Evolutionary conservation across 2,888 invertebrate genomes (phyloP).

Genomic region (Ornithoptera priamus): DNA sequence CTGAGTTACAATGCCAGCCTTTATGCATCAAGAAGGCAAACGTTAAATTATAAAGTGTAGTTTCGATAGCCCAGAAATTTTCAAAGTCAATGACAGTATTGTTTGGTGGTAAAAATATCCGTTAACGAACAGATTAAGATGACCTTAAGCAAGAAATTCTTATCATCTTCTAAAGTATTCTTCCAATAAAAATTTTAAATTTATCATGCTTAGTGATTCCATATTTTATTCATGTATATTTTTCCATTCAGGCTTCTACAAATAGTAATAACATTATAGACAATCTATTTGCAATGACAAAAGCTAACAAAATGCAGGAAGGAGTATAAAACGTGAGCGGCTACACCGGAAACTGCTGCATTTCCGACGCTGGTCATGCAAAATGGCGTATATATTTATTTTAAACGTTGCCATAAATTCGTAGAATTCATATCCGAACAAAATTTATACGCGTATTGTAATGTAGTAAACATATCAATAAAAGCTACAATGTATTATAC

Average conservation of each 20-base stretch:
- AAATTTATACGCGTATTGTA: background rate
- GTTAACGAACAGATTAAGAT: too few relatives aligned
- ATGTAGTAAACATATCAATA: background rate
- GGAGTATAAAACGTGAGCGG: conserved; percentile 25
- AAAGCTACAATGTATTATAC: too few relatives aligned
- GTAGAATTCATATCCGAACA: background rate
- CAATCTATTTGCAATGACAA: conserved; percentile 18
- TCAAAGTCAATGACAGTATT: too few relatives aligned
- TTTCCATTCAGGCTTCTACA: background rate
- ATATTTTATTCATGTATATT: background rate
- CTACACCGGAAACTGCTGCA: conserved; percentile 27
- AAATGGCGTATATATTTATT: conserved; percentile 15
- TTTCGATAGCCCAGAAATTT: too few relatives aligned
- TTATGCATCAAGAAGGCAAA: too few relatives aligned
- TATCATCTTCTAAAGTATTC: too few relatives aligned
- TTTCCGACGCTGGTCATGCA: conserved; percentile 25
- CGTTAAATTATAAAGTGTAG: too few relatives aligned
- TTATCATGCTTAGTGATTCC: background rate
- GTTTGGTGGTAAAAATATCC: too few relatives aligned
- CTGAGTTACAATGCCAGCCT: too few relatives aligned
- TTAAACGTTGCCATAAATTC: conserved; percentile 6
- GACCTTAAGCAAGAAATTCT: too few relatives aligned
- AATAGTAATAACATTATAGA: conserved; percentile 9
- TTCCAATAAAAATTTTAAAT: background rate
- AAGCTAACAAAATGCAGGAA: conserved; percentile 28